Conservation (phyloP, 2,113 vertebrate genomes). For the Vireo altiloquus region DNA sequence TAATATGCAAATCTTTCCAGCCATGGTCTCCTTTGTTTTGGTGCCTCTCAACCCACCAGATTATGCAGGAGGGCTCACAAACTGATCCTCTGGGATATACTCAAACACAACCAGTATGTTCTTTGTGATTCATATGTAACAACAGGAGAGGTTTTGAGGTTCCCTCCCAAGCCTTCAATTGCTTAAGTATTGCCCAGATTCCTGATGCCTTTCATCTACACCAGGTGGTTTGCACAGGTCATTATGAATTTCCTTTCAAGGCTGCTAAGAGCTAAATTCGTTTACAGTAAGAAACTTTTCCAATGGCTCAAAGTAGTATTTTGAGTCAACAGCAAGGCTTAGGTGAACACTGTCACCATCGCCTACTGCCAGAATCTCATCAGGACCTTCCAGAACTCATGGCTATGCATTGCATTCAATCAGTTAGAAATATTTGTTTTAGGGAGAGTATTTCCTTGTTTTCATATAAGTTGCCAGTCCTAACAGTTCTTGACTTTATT, state of each 20-base stretch:
- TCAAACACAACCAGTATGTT: not conserved
- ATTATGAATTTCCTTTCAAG: not conserved
- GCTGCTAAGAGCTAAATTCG: not conserved
- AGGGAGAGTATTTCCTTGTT: not conserved
- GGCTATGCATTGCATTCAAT: not conserved
- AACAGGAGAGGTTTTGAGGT: not conserved
- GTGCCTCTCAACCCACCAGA: not conserved
- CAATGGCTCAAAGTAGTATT: not conserved
- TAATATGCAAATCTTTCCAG: constrained; percentile 59
- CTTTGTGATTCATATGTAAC: not conserved
- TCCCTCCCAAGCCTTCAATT: not conserved
- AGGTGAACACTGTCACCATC: not conserved
- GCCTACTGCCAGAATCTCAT: not conserved
- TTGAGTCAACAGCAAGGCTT: not conserved
- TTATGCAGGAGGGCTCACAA: not conserved
- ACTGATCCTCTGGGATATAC: not conserved
- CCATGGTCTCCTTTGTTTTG: constrained; percentile 20
- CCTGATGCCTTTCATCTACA: not conserved
- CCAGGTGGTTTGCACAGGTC: not conserved
- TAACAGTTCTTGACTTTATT: not conserved
- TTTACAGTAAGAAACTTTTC: not conserved
- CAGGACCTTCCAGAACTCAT: not conserved
- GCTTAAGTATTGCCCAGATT: not conserved
- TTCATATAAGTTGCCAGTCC: not conserved
- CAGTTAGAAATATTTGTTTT: not conserved